phyloP scores from a whole-genome alignment of 2,888 invertebrate species.

The Andrena dorsata region DNA sequence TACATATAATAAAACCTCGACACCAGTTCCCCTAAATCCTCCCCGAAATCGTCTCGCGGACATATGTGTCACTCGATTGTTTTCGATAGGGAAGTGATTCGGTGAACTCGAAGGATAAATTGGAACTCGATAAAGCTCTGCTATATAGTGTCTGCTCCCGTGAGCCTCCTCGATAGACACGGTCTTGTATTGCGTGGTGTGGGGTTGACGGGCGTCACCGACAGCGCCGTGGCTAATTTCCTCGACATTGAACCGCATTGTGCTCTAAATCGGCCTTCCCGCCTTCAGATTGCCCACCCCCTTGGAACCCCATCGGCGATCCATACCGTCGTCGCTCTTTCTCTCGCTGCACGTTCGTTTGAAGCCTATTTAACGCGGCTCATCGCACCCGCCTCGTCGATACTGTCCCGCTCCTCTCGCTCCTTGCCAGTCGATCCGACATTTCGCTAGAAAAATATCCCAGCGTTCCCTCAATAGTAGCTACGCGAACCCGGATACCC shows the following conservation, averaged over 20 bases:
- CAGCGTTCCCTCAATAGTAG: too few species aligned
- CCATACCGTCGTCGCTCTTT: constrained; percentile 32
- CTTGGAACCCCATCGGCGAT: constrained; percentile 41
- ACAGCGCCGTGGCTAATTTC: constrained; percentile 84
- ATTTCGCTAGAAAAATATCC: too few species aligned
- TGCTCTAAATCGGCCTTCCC: constrained; percentile 81
- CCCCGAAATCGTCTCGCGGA: too few species aligned
- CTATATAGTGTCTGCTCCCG: constrained; percentile 24
- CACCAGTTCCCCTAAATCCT: too few species aligned
- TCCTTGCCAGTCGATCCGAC: too few species aligned
- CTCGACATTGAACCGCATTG: constrained; percentile 83
- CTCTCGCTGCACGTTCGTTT: constrained; percentile 35
- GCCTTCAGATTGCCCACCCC: constrained; percentile 63
- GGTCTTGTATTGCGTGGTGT: constrained; percentile 68
- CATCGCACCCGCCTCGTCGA: neutral
- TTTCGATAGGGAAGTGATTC: too few species aligned
- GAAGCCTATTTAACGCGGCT: constrained; percentile 44
- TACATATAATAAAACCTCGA: too few species aligned
- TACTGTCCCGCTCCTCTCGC: neutral
- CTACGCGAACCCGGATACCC: too few species aligned
- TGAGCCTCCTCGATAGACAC: constrained; percentile 43
- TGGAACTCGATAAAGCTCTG: constrained; percentile 9
- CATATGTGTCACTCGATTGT: too few species aligned
- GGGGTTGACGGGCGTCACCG: constrained; percentile 82
- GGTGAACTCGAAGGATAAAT: too few species aligned